Conservation (phyloP, 2,888 invertebrate genomes). For the Cryptops parisi region DNA sequence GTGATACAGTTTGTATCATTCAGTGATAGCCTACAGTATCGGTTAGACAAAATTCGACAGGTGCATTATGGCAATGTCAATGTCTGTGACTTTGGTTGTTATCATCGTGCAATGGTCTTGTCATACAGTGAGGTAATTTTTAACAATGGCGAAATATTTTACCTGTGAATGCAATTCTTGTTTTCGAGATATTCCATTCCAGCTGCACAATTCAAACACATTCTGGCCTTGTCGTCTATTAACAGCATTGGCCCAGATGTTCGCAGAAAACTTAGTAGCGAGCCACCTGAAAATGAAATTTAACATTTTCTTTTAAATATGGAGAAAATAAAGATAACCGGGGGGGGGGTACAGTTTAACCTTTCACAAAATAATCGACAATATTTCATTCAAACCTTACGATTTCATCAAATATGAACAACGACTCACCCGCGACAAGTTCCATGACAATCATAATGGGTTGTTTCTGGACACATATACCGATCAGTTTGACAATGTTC, state of each 20-base stretch:
- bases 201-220: constrained; percentile 87
- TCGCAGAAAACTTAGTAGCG: constrained; percentile 71
- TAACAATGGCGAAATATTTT: no score
- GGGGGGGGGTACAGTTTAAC: background rate
- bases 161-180: constrained; percentile 81
- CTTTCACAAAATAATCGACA: background rate
- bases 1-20: no score
- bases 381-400: no score
- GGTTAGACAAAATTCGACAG: no score
- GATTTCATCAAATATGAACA: background rate
- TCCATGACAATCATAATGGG: constrained; percentile 99
- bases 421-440: constrained; percentile 57
- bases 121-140: no score
- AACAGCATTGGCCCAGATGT: constrained; percentile 54
- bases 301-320: background rate
- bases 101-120: no score
- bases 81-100: no score
- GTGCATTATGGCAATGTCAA: no score
- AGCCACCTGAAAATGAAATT: constrained; percentile 52
- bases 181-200: constrained; percentile 93
- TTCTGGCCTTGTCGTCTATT: constrained; percentile 53
- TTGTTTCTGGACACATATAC: constrained; percentile 94
- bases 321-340: background rate
- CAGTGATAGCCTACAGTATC: no score
- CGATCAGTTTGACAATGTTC: constrained; percentile 89